Conservation (phyloP, 2,113 vertebrate genomes). For the Grantiella picta region DNA sequence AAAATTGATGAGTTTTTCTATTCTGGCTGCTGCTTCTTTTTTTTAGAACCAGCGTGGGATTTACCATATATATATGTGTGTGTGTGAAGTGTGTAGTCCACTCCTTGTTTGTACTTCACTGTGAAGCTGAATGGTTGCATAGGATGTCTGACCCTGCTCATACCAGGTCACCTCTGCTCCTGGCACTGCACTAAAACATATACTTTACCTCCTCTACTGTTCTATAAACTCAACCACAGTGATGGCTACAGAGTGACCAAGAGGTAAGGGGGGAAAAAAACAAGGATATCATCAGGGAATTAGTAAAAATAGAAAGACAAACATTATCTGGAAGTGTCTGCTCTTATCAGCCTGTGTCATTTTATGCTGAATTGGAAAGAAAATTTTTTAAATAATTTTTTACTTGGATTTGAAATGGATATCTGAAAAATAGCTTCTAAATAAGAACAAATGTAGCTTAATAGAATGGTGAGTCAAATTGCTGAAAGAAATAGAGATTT, state of each 20-base stretch:
- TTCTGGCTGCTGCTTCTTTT: background rate
- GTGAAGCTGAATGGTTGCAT: background rate
- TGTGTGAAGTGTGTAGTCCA: background rate
- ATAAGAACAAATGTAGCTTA: slow-evolving; percentile 17
- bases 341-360: background rate
- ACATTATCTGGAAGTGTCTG: background rate
- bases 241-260: background rate
- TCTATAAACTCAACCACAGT: background rate
- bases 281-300: background rate
- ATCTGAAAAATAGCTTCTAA: slow-evolving; percentile 5
- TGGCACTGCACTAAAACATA: background rate
- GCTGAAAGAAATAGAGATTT: background rate
- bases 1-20: background rate
- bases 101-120: background rate
- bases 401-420: background rate
- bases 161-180: background rate
- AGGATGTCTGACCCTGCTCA: background rate
- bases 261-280: background rate
- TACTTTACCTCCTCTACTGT: background rate
- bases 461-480: background rate
- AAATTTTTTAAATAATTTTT: background rate
- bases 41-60: background rate
- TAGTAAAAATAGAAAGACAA: background rate
- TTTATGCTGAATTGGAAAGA: background rate
- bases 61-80: background rate